These are phyloP conservation scores for Orientallactaga sibirica DNA, from an alignment of 2,797 vertebrate genomes.

Conservation along the genomic window DNA sequence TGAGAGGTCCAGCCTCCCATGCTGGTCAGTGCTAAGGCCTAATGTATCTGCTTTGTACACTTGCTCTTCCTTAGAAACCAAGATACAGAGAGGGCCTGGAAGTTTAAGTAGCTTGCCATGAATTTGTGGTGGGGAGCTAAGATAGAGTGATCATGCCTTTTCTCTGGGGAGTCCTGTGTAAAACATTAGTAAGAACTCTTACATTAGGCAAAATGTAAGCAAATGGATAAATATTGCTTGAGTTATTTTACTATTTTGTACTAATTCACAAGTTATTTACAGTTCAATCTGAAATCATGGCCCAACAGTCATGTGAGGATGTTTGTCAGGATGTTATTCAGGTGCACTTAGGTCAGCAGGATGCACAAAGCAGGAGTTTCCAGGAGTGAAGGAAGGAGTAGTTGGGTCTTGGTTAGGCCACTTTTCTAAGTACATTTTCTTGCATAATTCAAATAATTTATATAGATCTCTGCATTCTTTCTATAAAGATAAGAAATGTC, in stretches of 20 bases:
- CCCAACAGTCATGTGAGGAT: background rate
- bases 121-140: no score
- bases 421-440: slow-evolving; percentile 23
- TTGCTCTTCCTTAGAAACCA: no score
- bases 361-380: background rate
- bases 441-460: slow-evolving; percentile 7
- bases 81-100: no score
- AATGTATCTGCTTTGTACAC: no score
- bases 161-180: background rate
- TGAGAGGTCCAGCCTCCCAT: background rate
- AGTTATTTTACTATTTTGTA: slow-evolving; percentile 6
- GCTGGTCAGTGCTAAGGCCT: background rate
- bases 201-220: slow-evolving; percentile 24
- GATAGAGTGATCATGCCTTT: background rate
- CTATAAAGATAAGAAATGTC: slow-evolving; percentile 45
- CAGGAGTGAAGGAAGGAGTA: background rate
- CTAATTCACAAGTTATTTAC: slow-evolving; percentile 50
- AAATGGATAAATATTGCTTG: background rate
- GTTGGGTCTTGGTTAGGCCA: slow-evolving; percentile 6
- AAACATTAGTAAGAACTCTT: slow-evolving; percentile 36
- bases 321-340: slow-evolving; percentile 9
- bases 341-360: background rate
- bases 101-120: no score
- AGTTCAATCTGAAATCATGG: slow-evolving; percentile 29
- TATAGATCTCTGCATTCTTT: slow-evolving; percentile 45